Evolutionary conservation across 1,140 invertebrate species (phyloP), one percentile per base, ranked within the genome.

Genomic region (Dendrolimus kikuchii): DNA sequence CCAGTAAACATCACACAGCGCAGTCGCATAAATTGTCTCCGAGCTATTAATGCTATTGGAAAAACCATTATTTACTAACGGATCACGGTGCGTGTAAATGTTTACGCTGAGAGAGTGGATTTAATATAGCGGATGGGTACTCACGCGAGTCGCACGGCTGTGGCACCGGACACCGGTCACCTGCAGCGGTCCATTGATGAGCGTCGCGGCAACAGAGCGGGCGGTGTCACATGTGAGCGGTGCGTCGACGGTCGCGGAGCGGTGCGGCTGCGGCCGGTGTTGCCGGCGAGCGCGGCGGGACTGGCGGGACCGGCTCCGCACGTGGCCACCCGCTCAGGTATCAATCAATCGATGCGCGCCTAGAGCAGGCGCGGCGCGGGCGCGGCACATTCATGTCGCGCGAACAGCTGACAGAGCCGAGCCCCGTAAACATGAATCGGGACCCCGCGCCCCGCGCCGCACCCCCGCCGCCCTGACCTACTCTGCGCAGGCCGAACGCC

Each of bases 341-440:
- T 74, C 70, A 74, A 74, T 76, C 80, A 81, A 83, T 83, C 77
- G 80, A 81, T 75, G 74, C 66, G 63, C 64, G 55, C 42, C 39
- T 57, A 43, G 58, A 10, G 70, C 69, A 73, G 75, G 66, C 62
- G 66, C 55, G 62, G 69, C 70, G 76, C 76, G 71, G 66, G 74
- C 75, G 74, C 76, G 74, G 60, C 73, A 74, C 81, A 81, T 81
- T 81, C 81, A 83, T 80, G 70, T 61, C 62, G 59, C 62, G 59
- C 54, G 78, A 85, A 82, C 81, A 85, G 81, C 81, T 85, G 81
- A 81, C 79, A 77, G 23, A 23, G 64, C 62, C 67, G 70, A 69
- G 70, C 64, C 71, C 66, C 70, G 78, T 84, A 84, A 84, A 79
- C 81, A 84, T 84, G 81, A 84, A 84, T 81, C 68, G 75, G 60